Evolutionary conservation across 53 echinoderm and acorn worm genomes (phyloP), one percentile per base, ranked within the genome.

Genomic region (Holothuria scabra): DNA sequence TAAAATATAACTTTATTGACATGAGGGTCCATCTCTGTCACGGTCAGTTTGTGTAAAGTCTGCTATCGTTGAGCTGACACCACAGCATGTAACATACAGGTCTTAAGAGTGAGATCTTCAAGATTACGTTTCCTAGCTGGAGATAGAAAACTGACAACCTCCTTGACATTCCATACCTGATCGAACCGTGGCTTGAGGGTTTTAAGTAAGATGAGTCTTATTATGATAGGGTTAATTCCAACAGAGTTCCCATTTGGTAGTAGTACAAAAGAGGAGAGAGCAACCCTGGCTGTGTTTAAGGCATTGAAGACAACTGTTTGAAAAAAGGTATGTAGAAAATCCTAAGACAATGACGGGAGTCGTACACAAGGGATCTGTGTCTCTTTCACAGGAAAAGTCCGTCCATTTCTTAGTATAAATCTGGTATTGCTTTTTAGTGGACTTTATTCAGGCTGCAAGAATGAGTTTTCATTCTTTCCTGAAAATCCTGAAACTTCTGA

Each of bases 341-440:
- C 52, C 57, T 28, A 67, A 56, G 28, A 68, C 66, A 21, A 44
- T 18, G 24, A 72, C 16, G 12, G 72, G 48, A 72, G 72, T 44
- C 4, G 72, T 72, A 26, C 24, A 74, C 74, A 74, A 46, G 20
- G 74, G 74, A 74, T 74, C 52, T 74, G 52, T 74, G 1, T 74
- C 46, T 49, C 74, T 35, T 74, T 74, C 74, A 74, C 74, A 4
- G 46, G 80, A 86, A 67, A 79, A 86, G 18, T 58, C 34, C 31
- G 64, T 66, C 86, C 80, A 89, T 57, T 76, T 76, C 12, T 37
- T 58, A 28, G 62, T 59, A n/a, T 85, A 74, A 31, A 60, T 33
- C 1, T 76, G 31, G 67, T 89, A 89, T 26, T 89, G 84, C 69
- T 76, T 76, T 38, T 41, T 67, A 12, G 89, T 89, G 26, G 89